phyloP scores from a whole-genome alignment of 2,113 vertebrate genomes.

The Craseonycteris thonglongyai region DNA sequence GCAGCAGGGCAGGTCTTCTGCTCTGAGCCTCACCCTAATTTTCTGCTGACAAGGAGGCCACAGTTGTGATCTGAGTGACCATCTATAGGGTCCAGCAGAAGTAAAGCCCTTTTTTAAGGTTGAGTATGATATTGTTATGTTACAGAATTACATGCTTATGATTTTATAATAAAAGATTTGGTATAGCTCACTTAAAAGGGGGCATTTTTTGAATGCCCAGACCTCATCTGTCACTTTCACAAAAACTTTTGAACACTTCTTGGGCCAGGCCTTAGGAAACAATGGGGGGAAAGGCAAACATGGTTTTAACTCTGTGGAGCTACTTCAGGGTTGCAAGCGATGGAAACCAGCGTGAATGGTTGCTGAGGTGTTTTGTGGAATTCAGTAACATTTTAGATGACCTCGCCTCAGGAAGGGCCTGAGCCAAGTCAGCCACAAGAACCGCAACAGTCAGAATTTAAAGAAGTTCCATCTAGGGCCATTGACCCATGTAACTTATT shows the following conservation, averaged over 20 bases:
- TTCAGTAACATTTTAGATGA: neutral
- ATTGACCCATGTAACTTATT: neutral
- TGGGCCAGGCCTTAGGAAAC: neutral
- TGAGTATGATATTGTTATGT: no score
- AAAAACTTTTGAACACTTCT: neutral
- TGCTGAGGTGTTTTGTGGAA: neutral
- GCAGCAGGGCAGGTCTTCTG: neutral
- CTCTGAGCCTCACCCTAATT: neutral
- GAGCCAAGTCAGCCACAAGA: neutral
- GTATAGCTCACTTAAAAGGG: no score
- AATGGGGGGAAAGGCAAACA: neutral
- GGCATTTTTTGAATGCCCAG: neutral
- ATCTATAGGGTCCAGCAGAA: no score
- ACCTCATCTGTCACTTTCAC: neutral
- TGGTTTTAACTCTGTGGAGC: neutral
- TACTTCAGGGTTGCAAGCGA: neutral
- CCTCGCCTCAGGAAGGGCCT: neutral
- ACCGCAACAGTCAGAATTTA: neutral
- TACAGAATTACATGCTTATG: no score
- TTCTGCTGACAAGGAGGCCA: neutral
- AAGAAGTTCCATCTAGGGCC: neutral
- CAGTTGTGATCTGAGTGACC: neutral
- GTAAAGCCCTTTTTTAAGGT: no score
- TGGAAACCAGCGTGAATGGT: neutral
- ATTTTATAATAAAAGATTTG: no score